Conservation (phyloP, 2,797 vertebrate genomes). For the Odontamblyopus lacepedii region DNA sequence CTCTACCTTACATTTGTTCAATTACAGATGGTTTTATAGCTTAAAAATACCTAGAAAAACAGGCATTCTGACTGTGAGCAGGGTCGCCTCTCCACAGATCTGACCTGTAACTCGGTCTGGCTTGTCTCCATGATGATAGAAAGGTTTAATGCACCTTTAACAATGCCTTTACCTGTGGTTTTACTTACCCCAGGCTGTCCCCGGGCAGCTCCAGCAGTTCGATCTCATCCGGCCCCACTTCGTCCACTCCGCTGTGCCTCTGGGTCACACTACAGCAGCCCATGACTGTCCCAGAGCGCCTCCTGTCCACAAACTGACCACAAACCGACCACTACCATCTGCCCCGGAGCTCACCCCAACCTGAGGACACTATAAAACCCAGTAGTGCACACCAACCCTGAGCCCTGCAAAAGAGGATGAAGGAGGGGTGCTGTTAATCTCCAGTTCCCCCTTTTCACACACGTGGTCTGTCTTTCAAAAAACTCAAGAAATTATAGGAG, state of each 20-base stretch:
- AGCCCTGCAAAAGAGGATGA: constrained; percentile 64
- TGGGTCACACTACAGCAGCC: constrained; percentile 86
- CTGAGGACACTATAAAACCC: constrained; percentile 51
- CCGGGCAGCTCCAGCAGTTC: constrained; percentile 78
- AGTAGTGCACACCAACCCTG: constrained; percentile 48
- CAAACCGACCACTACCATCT: constrained; percentile 74
- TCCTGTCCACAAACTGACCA: constrained; percentile 54
- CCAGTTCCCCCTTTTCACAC: constrained; percentile 56
- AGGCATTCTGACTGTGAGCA: too few relatives aligned
- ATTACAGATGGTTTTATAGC: too few relatives aligned
- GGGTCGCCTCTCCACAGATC: too few relatives aligned
- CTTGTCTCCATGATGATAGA: too few relatives aligned
- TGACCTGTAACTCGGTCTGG: too few relatives aligned
- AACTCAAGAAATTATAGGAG: constrained; percentile 28
- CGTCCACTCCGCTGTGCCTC: constrained; percentile 75
- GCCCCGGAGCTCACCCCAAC: constrained; percentile 61
- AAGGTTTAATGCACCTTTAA: too few relatives aligned
- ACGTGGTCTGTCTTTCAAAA: constrained; percentile 29
- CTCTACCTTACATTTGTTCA: too few relatives aligned
- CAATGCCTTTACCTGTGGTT: too few relatives aligned
- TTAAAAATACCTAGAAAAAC: too few relatives aligned
- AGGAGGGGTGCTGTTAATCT: constrained; percentile 38
- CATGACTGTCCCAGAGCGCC: constrained; percentile 62
- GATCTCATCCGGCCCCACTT: constrained; percentile 81
- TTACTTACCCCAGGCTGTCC: constrained; percentile 76